These are phyloP conservation scores for Lithosia quadra DNA, from an alignment of 2,888 invertebrate genomes.

Conservation along the genomic window DNA sequence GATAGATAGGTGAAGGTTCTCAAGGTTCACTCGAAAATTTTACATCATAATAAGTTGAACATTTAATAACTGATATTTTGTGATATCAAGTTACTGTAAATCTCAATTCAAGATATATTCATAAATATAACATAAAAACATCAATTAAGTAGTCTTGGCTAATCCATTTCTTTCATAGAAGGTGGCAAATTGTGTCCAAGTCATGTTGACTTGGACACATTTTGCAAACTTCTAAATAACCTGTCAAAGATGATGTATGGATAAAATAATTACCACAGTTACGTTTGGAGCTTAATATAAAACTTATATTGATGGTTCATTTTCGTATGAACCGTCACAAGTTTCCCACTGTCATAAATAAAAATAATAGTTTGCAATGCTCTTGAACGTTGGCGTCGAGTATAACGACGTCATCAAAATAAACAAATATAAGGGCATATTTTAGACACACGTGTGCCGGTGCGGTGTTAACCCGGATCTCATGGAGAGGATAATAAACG, in stretches of 20 bases:
- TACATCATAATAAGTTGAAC: not conserved
- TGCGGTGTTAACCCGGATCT: constrained; percentile 35
- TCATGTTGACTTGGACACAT: constrained; percentile 16
- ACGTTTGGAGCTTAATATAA: constrained; percentile 1
- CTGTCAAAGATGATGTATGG: constrained; percentile 41
- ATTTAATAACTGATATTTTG: not conserved
- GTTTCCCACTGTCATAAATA: constrained; percentile 23
- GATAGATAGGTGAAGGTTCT: too few species aligned
- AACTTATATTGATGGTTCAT: not conserved
- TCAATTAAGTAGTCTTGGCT: not conserved
- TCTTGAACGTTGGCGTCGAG: constrained; percentile 16
- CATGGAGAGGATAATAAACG: constrained; percentile 51
- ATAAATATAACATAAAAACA: not conserved
- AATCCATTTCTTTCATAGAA: too few species aligned
- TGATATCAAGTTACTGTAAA: not conserved
- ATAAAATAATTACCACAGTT: constrained; percentile 29
- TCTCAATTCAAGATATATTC: too few species aligned
- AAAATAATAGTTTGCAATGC: constrained; percentile 20
- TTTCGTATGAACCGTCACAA: constrained; percentile 7
- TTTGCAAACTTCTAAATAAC: constrained; percentile 30
- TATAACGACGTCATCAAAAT: constrained; percentile 26
- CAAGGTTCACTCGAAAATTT: too few species aligned
- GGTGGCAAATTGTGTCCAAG: too few species aligned
- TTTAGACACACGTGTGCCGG: constrained; percentile 40
- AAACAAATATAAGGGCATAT: constrained; percentile 43